A percentile compares a stretch with the other conserved stretches of the same genome.
phyloP scores from a whole-genome alignment of 2,888 invertebrate genomes.

The Drosophila siamana region DNA sequence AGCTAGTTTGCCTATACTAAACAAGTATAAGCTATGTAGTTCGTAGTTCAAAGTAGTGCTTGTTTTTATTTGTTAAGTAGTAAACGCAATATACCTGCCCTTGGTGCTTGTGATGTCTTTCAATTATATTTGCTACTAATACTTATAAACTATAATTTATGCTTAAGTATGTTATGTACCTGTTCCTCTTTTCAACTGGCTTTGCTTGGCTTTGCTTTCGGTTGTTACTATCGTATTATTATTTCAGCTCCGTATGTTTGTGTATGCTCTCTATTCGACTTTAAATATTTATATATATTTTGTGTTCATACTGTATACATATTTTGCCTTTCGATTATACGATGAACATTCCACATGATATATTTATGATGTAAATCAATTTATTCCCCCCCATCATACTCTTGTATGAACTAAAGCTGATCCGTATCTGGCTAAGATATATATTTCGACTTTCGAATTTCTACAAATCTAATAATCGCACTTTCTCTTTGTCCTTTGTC shows the following conservation, averaged over 20 bases:
- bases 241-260: slow-evolving; percentile 84
- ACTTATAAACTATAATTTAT: slow-evolving; percentile 14
- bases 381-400: slow-evolving; percentile 25
- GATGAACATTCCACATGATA: slow-evolving; percentile 34
- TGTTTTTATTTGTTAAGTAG: slow-evolving; percentile 52
- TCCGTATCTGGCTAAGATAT: slow-evolving; percentile 36
- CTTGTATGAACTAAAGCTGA: slow-evolving; percentile 33
- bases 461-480: slow-evolving; percentile 39
- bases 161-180: slow-evolving; percentile 10
- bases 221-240: slow-evolving; percentile 22
- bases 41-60: slow-evolving; percentile 60
- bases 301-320: slow-evolving; percentile 59
- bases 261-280: slow-evolving; percentile 71
- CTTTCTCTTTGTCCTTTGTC: slow-evolving; percentile 31
- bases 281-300: slow-evolving; percentile 78
- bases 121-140: background rate
- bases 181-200: slow-evolving; percentile 23
- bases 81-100: slow-evolving; percentile 38
- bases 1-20: slow-evolving; percentile 68
- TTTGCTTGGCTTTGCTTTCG: slow-evolving; percentile 84
- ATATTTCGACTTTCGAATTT: background rate
- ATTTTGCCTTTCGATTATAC: slow-evolving; percentile 55
- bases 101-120: slow-evolving; percentile 23
- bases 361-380: slow-evolving; percentile 18
- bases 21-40: slow-evolving; percentile 55